Percentiles rank a stretch among this genome's conserved stretches.
These are phyloP conservation scores for Thunnus albacares DNA, from an alignment of 2,797 vertebrate genomes.

Conservation along the genomic window DNA sequence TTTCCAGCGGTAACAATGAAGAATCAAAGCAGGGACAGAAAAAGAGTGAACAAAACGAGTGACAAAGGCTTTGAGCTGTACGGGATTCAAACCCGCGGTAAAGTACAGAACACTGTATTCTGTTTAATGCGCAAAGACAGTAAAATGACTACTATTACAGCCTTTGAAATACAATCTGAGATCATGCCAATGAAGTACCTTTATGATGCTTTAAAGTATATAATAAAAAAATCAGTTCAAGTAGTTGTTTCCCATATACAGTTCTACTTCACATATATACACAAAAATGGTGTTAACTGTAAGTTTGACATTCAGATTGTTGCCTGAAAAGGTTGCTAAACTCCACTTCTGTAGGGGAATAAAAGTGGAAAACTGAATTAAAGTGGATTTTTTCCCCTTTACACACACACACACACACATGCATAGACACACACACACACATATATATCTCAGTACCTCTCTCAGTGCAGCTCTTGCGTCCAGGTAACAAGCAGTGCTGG, in stretches of 20 bases:
- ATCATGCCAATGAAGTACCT: background rate
- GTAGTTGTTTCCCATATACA: background rate
- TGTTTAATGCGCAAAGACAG: constrained; percentile 17
- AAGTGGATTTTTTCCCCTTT: background rate
- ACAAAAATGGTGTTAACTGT: background rate
- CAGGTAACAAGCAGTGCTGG: constrained; percentile 49
- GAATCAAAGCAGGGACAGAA: background rate
- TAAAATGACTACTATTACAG: background rate
- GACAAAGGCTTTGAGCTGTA: constrained; percentile 4
- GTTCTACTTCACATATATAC: background rate
- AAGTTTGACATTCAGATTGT: background rate
- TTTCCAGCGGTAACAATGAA: background rate
- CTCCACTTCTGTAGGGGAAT: background rate
- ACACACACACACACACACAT: constrained; percentile 10
- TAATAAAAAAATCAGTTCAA: background rate
- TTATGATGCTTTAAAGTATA: constrained; percentile 1
- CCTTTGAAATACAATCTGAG: constrained; percentile 18
- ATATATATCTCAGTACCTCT: constrained; percentile 54
- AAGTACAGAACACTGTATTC: background rate
- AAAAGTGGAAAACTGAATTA: background rate
- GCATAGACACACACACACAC: constrained; percentile 9
- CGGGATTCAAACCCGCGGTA: background rate
- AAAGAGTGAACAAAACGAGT: background rate
- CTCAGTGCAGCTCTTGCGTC: constrained; percentile 58
- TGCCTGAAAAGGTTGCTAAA: background rate